Percentiles rank a stretch among this genome's conserved stretches.
Evolutionary conservation across 2,113 vertebrate species (phyloP).

Genomic region (Gasterosteus nipponicus): DNA sequence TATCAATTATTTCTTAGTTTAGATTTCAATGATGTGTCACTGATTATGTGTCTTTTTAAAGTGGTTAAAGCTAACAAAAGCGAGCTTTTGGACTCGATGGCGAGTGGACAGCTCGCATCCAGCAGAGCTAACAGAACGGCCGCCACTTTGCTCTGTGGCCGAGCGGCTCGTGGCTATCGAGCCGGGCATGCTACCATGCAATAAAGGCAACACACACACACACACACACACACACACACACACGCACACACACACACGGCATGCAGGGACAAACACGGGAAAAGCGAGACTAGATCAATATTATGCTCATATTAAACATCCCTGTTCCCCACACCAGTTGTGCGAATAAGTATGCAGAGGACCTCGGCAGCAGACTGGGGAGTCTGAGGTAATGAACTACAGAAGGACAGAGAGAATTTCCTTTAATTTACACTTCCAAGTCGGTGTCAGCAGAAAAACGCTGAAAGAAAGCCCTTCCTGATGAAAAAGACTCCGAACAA

Average conservation of each 20-base stretch:
- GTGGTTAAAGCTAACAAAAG: too few relatives aligned
- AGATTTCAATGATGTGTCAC: not conserved
- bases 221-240: not conserved
- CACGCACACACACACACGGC: not conserved
- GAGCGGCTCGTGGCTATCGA: too few relatives aligned
- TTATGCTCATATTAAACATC: not conserved
- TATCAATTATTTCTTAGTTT: not conserved
- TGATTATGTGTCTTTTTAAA: not conserved
- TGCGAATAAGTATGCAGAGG: not conserved
- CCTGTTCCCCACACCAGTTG: not conserved
- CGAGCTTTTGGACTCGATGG: too few relatives aligned
- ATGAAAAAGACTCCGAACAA: constrained; percentile 8
- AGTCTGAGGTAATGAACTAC: not conserved
- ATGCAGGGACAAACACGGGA: too few relatives aligned
- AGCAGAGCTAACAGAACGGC: too few relatives aligned
- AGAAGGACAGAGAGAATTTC: constrained; percentile 10
- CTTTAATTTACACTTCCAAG: constrained; percentile 62
- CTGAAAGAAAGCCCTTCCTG: constrained; percentile 37
- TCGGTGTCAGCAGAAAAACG: constrained; percentile 15
- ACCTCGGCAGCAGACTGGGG: not conserved
- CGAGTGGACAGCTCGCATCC: too few relatives aligned
- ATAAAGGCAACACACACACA: too few relatives aligned
- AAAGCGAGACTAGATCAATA: too few relatives aligned
- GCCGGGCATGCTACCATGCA: too few relatives aligned
- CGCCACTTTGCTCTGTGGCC: too few relatives aligned